Conservation (phyloP, 2,888 invertebrate genomes). For the Tiliacea citrago region DNA sequence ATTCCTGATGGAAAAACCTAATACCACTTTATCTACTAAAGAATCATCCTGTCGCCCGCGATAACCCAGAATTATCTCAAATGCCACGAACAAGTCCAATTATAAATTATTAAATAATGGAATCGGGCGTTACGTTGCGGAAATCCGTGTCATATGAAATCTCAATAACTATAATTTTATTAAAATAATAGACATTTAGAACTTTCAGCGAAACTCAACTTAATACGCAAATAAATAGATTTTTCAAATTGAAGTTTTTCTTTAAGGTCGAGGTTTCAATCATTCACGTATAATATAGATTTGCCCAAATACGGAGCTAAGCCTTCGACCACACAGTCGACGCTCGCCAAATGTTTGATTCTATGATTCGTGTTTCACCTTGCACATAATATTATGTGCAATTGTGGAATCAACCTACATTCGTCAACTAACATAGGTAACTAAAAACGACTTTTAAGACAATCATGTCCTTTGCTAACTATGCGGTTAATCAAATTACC, state of each 20-base stretch:
- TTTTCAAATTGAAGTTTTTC: too few relatives aligned
- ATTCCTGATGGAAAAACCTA: not conserved
- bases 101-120: not conserved
- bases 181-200: not conserved
- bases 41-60: not conserved
- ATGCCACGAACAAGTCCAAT: constrained; percentile 6
- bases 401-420: not conserved
- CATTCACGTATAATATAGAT: constrained; percentile 5
- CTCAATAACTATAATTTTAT: too few relatives aligned
- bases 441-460: not conserved
- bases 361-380: constrained; percentile 2
- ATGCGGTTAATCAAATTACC: not conserved
- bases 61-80: constrained; percentile 2
- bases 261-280: constrained; percentile 5
- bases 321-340: constrained; percentile 2
- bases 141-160: not conserved
- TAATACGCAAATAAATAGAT: not conserved
- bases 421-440: not conserved
- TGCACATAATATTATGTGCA: not conserved
- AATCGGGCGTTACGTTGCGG: not conserved
- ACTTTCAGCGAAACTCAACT: too few relatives aligned
- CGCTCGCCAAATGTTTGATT: not conserved
- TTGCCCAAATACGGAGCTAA: constrained; percentile 14
- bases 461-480: not conserved
- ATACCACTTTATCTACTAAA: not conserved